Percentiles rank a stretch among this genome's conserved stretches.
phyloP scores from a whole-genome alignment of 2,888 invertebrate genomes.

The Spisula subtruncata region DNA sequence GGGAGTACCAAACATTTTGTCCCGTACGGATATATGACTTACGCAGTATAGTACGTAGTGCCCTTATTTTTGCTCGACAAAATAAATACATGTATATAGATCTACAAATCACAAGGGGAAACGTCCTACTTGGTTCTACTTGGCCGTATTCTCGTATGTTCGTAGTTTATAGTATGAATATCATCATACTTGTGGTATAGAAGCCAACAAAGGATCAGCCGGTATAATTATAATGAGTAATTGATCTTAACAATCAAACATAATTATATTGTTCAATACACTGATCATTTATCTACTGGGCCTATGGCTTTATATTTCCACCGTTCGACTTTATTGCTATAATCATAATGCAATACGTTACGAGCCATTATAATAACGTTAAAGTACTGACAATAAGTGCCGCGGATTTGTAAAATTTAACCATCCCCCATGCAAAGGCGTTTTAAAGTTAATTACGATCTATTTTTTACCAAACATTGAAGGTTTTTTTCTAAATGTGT shows the following conservation, averaged over 20 bases:
- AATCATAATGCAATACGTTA: background rate
- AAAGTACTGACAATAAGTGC: constrained; percentile 35
- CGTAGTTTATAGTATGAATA: no score
- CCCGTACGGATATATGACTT: background rate
- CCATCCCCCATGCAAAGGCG: constrained; percentile 48
- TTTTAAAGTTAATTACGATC: constrained; percentile 41
- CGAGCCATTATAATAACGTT: background rate
- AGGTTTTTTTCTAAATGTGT: constrained; percentile 11
- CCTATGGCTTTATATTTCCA: background rate
- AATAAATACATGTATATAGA: background rate
- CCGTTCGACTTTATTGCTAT: background rate
- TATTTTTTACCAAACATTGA: background rate
- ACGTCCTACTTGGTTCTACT: background rate
- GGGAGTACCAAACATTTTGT: background rate
- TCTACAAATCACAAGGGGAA: background rate
- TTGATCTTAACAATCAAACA: background rate
- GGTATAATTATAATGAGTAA: background rate
- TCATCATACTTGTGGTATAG: background rate
- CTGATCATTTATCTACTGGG: constrained; percentile 8
- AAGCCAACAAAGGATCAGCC: background rate
- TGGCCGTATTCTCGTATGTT: background rate
- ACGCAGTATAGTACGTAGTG: background rate
- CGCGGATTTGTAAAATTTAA: constrained; percentile 11
- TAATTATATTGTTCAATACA: background rate
- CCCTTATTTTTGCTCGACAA: background rate